Evolutionary conservation across 2,797 vertebrate species (phyloP), one percentile per base, ranked within the genome.

Genomic region (Channallabes apus): DNA sequence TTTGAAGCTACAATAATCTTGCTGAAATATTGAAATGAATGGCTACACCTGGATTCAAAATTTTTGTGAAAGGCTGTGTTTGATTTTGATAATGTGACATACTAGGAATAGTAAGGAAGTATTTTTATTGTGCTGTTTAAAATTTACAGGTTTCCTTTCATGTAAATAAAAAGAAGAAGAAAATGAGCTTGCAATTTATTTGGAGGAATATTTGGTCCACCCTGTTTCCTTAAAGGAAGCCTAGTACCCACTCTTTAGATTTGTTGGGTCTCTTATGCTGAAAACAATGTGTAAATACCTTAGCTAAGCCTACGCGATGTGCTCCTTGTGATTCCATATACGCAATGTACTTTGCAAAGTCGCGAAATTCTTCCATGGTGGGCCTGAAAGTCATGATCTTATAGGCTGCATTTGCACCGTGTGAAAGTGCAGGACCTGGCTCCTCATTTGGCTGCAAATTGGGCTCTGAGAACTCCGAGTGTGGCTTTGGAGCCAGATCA

Each of bases 301-400:
- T 97, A 38, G 96, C 96, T 77, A 99, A 93, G 29, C 98, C 98
- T 0, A 96, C 96, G 0, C 98, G 93, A 89, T 99, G 98, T 80
- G 98, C 98, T 76, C 98, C 98, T 89, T 99, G 97, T 0, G 95
- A 95, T 87, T 99, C 98, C 41, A 99, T 99, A 90, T 96, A 96
- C 18, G 95, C 96, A 0, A 99, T 90, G 20, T 98, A 99, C 84
- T 96, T 96, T 12, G 94, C 96, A 14, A 99, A 99, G 89, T 99
- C 96, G 65, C 96, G 95, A 84, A 99, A 99, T 83, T 99, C 98
- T 79, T 99, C 97, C 88, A 98, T 91, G 7, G 97, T 97, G 32
- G 98, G 98, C 3, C 95, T 93, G 84, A 99, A 99, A 0, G 97
- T 99, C 97, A 99, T 98, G 92, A 99, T 99, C 91, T 99, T 99